Base-by-base conservation (phyloP, 1,140 invertebrate genomes). In the Aphelenchoides fujianensis region DNA sequence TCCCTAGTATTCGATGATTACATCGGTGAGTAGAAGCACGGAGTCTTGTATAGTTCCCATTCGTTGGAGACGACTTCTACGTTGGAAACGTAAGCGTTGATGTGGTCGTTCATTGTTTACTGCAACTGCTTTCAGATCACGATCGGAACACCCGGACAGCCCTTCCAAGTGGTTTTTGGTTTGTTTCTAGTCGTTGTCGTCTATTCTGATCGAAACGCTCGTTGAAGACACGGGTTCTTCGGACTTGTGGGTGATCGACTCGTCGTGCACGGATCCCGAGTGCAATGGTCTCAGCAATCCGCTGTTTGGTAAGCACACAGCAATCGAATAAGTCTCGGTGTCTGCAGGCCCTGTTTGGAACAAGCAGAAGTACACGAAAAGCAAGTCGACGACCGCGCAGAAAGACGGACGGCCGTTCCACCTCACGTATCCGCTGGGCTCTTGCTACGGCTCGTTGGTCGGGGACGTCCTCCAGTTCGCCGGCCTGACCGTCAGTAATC, bases 191-290 rank as follows among this genome's bases (percentile, higher is more conserved):
- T 28, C 76, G 76, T 69, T 7, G 5, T 23, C 9, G 31, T 61
- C 72, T 68, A n/a, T n/a, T n/a, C n/a, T n/a, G n/a, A n/a, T n/a
- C n/a, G n/a, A n/a, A n/a, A n/a, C n/a, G n/a, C n/a, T n/a, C n/a
- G n/a, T n/a, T n/a, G n/a, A n/a, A n/a, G n/a, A n/a, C n/a, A n/a
- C n/a, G n/a, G n/a, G n/a, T n/a, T n/a, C n/a, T 9, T 79, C 77
- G 9, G 79, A 79, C 63, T 55, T 79, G 3, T 79, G 77, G 77
- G 74, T 79, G n/a, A 73, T 79, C 41, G 69, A 76, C 54, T 67
- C 59, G 12, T 62, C 59, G 0, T 79, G 77, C 71, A 79, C 28
- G 9, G 41, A 66, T 35, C 34, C 59, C n/a, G 73, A 77, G 12
- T 79, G 77, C 57, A 68, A 79, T 19, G 77, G 74, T 55, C 64